Conservation (phyloP, 1,140 invertebrate species). For the Hormaphis cornu region DNA sequence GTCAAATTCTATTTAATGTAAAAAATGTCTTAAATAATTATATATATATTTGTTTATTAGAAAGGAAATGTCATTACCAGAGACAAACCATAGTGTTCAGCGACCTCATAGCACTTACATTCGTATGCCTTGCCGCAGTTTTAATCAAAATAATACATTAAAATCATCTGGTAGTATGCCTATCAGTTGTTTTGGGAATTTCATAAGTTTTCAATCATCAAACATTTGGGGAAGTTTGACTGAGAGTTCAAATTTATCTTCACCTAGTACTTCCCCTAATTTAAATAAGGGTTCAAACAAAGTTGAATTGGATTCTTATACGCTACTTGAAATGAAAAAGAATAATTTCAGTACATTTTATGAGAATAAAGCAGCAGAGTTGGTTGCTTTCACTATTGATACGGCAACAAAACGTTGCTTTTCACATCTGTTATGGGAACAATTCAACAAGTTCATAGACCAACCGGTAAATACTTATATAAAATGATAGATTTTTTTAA, state of each 20-base stretch:
- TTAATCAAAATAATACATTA: background rate
- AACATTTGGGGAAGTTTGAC: constrained; percentile 2
- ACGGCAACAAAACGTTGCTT: background rate
- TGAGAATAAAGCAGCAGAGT: constrained; percentile 1
- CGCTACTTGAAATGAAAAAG: background rate
- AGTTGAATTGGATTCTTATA: background rate
- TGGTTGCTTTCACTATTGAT: constrained; percentile 5
- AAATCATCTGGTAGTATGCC: background rate
- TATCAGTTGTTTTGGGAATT: background rate
- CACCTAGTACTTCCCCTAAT: background rate
- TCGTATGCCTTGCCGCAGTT: background rate
- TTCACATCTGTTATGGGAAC: constrained; percentile 1
- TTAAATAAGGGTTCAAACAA: background rate
- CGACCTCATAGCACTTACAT: background rate
- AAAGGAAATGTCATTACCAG: background rate
- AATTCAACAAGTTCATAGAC: background rate
- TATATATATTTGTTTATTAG: background rate
- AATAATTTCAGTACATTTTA: background rate
- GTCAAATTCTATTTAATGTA: too few species aligned
- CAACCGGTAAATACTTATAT: background rate
- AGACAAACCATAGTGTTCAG: background rate
- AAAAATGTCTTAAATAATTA: background rate
- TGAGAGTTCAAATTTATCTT: background rate
- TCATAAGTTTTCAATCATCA: background rate
- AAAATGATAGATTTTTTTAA: background rate